A percentile compares a stretch with the other conserved stretches of the same genome.
Evolutionary conservation across 2,888 invertebrate species (phyloP).

Genomic region (Macrostomum cliftonense): DNA sequence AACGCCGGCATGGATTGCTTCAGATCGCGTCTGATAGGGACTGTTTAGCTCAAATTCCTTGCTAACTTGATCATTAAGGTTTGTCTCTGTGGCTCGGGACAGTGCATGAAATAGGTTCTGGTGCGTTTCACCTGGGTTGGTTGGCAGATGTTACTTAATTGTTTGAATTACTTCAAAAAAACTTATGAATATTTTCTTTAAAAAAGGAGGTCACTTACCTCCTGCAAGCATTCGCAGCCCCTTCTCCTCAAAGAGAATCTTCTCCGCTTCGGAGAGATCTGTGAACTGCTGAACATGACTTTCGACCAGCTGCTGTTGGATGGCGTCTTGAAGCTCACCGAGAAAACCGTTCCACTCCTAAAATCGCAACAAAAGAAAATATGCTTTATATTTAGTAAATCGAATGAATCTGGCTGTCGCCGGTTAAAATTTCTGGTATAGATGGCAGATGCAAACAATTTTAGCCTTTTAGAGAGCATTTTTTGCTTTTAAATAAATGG

Average conservation of each 20-base stretch:
- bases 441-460: no score
- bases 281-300: slow-evolving; percentile 33
- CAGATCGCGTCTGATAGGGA: slow-evolving; percentile 26
- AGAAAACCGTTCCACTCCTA: slow-evolving; percentile 34
- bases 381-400: no score
- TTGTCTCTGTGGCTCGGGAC: slow-evolving; percentile 26
- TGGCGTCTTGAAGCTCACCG: slow-evolving; percentile 31
- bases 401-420: background rate
- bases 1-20: slow-evolving; percentile 26
- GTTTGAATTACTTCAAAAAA: no score
- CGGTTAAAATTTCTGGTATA: no score
- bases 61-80: slow-evolving; percentile 31
- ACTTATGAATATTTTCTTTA: no score
- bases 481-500: no score
- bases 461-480: no score
- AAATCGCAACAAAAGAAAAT: slow-evolving; percentile 2
- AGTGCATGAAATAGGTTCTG: slow-evolving; percentile 23
- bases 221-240: slow-evolving; percentile 29
- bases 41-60: slow-evolving; percentile 23
- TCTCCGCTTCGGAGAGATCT: slow-evolving; percentile 32
- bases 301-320: slow-evolving; percentile 33
- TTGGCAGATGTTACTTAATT: no score
- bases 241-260: slow-evolving; percentile 29
- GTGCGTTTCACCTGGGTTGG: slow-evolving; percentile 21
- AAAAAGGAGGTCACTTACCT: slow-evolving; percentile 20